phyloP scores from a whole-genome alignment of 2,113 vertebrate species.

The Jaculus jaculus region DNA sequence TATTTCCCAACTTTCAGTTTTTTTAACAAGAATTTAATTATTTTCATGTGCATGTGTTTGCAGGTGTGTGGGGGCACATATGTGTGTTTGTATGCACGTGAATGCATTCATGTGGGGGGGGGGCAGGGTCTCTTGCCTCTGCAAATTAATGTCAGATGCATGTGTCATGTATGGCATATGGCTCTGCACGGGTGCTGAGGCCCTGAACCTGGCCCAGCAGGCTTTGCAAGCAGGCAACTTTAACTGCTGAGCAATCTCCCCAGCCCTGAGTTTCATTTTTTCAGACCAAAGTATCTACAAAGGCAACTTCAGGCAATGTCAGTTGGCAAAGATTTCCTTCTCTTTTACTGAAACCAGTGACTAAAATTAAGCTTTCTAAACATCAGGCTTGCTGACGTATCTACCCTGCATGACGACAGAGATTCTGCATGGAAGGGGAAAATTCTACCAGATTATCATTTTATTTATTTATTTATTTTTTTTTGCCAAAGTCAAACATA shows the following conservation, averaged over 20 bases:
- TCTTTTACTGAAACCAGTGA: slow-evolving; percentile 56
- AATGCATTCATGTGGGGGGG: too few species aligned
- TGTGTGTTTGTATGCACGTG: too few species aligned
- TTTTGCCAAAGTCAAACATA: neutral
- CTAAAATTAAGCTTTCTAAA: slow-evolving; percentile 64
- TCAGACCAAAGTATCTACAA: slow-evolving; percentile 26
- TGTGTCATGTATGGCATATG: too few species aligned
- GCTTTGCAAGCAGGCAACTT: too few species aligned
- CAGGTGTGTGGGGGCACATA: too few species aligned
- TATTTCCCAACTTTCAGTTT: neutral
- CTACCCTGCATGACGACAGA: neutral
- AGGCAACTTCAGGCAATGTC: slow-evolving; percentile 54
- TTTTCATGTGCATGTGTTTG: too few species aligned
- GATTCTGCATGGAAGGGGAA: neutral
- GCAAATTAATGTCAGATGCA: too few species aligned
- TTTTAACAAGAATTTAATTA: neutral
- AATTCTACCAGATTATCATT: slow-evolving; percentile 3
- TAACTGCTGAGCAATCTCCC: too few species aligned
- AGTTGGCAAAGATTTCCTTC: slow-evolving; percentile 49
- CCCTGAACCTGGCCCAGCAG: too few species aligned
- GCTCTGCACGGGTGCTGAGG: too few species aligned
- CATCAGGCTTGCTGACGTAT: slow-evolving; percentile 56
- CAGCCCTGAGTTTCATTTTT: neutral
- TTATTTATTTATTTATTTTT: too few species aligned
- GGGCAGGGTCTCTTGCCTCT: too few species aligned